Conservation (phyloP, 2,888 invertebrate genomes). For the Prionchulus punctatus region DNA sequence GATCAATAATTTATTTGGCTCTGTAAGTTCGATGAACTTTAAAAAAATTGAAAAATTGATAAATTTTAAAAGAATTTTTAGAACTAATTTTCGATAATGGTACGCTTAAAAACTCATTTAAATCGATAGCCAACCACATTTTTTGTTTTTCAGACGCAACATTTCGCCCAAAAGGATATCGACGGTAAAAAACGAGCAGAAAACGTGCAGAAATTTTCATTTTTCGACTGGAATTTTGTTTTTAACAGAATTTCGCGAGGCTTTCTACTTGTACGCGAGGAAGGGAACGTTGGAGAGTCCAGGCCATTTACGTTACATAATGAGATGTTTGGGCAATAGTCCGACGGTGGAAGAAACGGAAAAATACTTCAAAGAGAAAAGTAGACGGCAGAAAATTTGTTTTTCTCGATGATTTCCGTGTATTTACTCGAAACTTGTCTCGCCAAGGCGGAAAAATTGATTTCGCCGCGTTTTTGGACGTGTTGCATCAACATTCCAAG, state of each 20-base stretch:
- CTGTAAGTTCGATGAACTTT: too few species aligned
- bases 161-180: constrained; percentile 31
- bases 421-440: too few species aligned
- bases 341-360: constrained; percentile 31
- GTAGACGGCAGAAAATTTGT: too few species aligned
- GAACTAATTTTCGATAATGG: background rate
- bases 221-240: background rate
- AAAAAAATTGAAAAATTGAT: too few species aligned
- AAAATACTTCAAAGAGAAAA: constrained; percentile 28
- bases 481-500: constrained; percentile 32
- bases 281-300: constrained; percentile 23
- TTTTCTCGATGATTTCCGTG: too few species aligned
- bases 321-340: constrained; percentile 34
- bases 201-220: too few species aligned
- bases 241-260: constrained; percentile 34
- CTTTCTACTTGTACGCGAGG: constrained; percentile 32
- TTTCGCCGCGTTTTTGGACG: constrained; percentile 33
- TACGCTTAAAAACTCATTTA: background rate
- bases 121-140: background rate
- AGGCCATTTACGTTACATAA: constrained; percentile 31
- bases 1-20: too few species aligned
- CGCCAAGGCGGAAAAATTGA: constrained; percentile 31
- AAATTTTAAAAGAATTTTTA: too few species aligned
- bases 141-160: constrained; percentile 24
- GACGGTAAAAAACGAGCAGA: constrained; percentile 27